These are phyloP conservation scores for Laticauda colubrina DNA, from an alignment of 2,113 vertebrate genomes.

Conservation along the genomic window DNA sequence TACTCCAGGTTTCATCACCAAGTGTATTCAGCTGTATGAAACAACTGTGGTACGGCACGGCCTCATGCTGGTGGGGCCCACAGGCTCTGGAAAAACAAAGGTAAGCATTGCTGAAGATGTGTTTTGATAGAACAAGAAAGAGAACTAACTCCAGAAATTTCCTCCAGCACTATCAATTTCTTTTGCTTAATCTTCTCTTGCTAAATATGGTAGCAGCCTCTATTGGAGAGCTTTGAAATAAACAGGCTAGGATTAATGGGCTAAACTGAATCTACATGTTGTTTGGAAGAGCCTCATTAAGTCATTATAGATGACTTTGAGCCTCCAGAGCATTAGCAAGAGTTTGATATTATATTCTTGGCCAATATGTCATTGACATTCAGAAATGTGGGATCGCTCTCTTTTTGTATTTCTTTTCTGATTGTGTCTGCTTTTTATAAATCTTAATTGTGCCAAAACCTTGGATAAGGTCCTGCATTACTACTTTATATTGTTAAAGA, in stretches of 20 bases:
- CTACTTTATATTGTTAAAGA: slow-evolving; percentile 28
- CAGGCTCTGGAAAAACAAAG: slow-evolving; percentile 89
- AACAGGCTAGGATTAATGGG: slow-evolving; percentile 9
- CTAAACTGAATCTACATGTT: slow-evolving; percentile 24
- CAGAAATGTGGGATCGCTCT: neutral
- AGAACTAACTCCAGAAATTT: neutral
- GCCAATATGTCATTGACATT: neutral
- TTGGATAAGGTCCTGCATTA: neutral
- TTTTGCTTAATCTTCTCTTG: neutral
- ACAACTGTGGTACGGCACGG: slow-evolving; percentile 86
- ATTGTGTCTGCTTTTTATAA: neutral
- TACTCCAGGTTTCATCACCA: slow-evolving; percentile 81
- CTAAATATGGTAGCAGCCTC: slow-evolving; percentile 4
- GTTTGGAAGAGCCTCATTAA: slow-evolving; percentile 21
- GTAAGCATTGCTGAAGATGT: slow-evolving; percentile 59
- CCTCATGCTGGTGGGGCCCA: slow-evolving; percentile 88
- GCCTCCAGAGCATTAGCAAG: slow-evolving; percentile 3
- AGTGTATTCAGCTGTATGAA: slow-evolving; percentile 91
- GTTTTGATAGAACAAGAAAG: neutral
- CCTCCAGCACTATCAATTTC: slow-evolving; percentile 13
- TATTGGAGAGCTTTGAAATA: slow-evolving; percentile 23
- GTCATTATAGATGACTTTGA: neutral
- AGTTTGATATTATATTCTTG: slow-evolving; percentile 5
- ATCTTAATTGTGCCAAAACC: neutral
- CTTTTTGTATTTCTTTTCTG: neutral